A percentile compares a stretch with the other conserved stretches of the same genome.
These are phyloP conservation scores for Eubucco bourcierii DNA, from an alignment of 2,113 vertebrate species.

Conservation along the genomic window DNA sequence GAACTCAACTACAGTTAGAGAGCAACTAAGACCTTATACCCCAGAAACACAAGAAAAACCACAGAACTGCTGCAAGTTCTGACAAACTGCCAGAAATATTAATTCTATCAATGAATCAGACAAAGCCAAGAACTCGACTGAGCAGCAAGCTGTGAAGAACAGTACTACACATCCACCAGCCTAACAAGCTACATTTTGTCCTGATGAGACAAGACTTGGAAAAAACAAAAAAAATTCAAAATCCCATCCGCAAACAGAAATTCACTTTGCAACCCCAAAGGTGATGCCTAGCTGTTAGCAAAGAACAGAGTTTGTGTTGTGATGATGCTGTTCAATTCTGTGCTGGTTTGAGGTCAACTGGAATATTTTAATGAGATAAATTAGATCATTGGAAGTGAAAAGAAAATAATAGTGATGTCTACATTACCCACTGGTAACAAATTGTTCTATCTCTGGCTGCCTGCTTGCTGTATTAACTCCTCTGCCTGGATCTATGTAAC, in stretches of 20 bases:
- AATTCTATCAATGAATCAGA: background rate
- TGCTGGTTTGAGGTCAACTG: too few relatives aligned
- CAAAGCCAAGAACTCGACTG: background rate
- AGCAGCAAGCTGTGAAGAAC: background rate
- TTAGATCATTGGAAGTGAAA: too few relatives aligned
- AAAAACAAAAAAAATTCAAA: background rate
- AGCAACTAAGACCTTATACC: background rate
- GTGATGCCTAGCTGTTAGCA: background rate
- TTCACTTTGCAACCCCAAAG: background rate
- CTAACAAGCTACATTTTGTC: background rate
- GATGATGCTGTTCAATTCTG: background rate
- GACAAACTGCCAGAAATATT: background rate
- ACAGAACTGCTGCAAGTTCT: background rate
- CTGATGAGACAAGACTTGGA: background rate
- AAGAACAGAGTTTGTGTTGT: background rate
- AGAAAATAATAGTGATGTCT: too few relatives aligned
- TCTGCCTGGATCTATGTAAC: too few relatives aligned
- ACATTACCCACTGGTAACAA: too few relatives aligned
- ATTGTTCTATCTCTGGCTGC: too few relatives aligned
- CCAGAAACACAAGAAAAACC: background rate
- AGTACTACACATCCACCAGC: background rate
- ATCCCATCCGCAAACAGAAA: background rate
- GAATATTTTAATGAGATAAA: too few relatives aligned
- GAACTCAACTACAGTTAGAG: background rate
- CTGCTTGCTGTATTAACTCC: too few relatives aligned